These are phyloP conservation scores for Rhagoletis zephyria DNA, from an alignment of 1,140 invertebrate species.

Conservation along the genomic window DNA sequence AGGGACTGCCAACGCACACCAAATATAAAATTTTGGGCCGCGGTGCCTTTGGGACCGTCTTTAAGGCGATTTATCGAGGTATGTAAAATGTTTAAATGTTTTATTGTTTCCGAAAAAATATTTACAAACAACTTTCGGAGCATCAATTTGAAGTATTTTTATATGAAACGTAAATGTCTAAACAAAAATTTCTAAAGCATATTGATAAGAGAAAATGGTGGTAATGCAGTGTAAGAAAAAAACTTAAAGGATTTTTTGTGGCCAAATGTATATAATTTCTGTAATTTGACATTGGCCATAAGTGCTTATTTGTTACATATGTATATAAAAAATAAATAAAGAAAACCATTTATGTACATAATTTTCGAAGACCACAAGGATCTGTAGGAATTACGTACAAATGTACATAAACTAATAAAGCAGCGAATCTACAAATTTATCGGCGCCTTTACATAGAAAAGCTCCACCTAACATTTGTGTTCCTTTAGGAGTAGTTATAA, in stretches of 20 bases:
- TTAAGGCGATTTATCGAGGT: constrained; percentile 77
- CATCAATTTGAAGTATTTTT: constrained; percentile 32
- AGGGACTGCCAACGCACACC: constrained; percentile 60
- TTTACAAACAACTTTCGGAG: constrained; percentile 9
- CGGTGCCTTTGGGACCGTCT: constrained; percentile 78
- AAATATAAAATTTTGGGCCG: constrained; percentile 73
- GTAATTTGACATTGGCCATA: too few species aligned
- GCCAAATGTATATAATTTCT: too few species aligned
- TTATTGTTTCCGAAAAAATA: constrained; percentile 2
- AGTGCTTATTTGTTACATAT: too few species aligned
- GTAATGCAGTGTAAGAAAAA: not conserved
- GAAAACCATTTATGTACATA: too few species aligned
- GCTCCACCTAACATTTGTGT: too few species aligned
- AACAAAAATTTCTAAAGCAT: not conserved
- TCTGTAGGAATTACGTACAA: too few species aligned
- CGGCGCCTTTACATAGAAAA: too few species aligned
- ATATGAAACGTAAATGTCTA: not conserved
- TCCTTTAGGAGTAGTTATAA: too few species aligned
- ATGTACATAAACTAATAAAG: too few species aligned
- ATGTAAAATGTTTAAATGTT: not conserved
- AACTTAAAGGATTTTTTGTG: not conserved
- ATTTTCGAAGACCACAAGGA: too few species aligned
- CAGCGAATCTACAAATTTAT: too few species aligned
- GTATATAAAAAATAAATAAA: too few species aligned
- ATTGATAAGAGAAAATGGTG: not conserved